Conservation (phyloP, 2,797 vertebrate genomes). For the Siniperca scherzeri region DNA sequence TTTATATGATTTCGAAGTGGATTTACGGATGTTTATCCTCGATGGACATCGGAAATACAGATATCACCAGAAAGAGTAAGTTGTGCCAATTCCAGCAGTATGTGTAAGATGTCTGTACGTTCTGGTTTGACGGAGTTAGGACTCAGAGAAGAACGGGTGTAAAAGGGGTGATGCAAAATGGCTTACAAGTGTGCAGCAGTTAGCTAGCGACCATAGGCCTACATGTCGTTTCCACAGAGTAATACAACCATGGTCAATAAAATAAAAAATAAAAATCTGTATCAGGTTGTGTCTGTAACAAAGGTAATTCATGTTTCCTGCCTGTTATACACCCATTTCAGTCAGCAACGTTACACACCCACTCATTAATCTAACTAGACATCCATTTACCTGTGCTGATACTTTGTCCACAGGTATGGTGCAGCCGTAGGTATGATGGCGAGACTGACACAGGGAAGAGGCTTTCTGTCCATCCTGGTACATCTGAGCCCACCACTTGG, state of each 20-base stretch:
- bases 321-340: neutral
- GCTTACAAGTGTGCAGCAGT: neutral
- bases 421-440: neutral
- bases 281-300: neutral
- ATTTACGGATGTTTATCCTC: neutral
- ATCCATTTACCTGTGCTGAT: neutral
- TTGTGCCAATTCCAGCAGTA: neutral
- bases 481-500: too few species aligned
- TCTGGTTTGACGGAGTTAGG: neutral
- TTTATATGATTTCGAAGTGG: neutral
- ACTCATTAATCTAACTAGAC: neutral
- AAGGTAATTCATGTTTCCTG: neutral
- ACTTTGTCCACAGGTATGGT: neutral
- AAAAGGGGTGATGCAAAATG: neutral
- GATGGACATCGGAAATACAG: fast-evolving
- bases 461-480: too few species aligned
- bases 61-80: neutral
- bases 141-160: neutral
- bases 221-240: neutral
- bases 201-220: neutral
- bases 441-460: neutral
- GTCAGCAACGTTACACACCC: too few species aligned
- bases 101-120: neutral
- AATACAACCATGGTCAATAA: neutral
- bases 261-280: neutral